Percentiles rank a stretch among this genome's conserved stretches.
Conservation (phyloP, 2,797 vertebrate genomes). For the Scolopax bukidnonensis region DNA sequence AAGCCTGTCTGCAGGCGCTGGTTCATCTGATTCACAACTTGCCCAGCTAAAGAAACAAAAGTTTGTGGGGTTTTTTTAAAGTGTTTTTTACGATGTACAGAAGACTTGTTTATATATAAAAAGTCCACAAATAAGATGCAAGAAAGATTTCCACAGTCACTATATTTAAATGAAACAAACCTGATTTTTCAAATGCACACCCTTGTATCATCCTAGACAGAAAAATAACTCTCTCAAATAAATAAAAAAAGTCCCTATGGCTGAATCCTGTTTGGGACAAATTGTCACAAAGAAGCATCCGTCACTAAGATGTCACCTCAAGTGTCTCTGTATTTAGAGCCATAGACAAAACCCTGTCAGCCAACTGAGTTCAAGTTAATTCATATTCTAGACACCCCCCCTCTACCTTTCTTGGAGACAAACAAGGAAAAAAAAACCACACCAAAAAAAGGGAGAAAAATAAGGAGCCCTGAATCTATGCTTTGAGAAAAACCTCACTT, state of each 20-base stretch:
- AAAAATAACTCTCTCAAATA: neutral
- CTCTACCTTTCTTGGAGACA: neutral
- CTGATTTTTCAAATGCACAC: rapidly evolving
- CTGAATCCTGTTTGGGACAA: rapidly evolving
- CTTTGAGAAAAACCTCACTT: neutral
- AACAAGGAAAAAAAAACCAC: neutral
- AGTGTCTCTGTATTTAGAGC: neutral
- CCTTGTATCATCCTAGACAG: no score
- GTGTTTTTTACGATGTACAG: neutral
- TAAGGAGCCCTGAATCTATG: neutral
- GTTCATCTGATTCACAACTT: slow-evolving; percentile 99
- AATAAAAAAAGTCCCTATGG: neutral
- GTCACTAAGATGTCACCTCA: neutral
- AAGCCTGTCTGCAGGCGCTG: slow-evolving; percentile 92
- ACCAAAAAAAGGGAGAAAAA: no score
- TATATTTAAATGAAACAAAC: neutral
- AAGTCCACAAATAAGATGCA: neutral
- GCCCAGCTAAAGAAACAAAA: slow-evolving; percentile 82
- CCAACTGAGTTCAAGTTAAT: rapidly evolving
- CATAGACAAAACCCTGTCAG: neutral
- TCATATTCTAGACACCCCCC: neutral
- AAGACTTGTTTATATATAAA: neutral
- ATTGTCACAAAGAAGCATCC: neutral
- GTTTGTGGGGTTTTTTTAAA: neutral
- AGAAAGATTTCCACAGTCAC: neutral